Evolutionary conservation across 2,113 vertebrate species (phyloP), one percentile per base, ranked within the genome.

Genomic region (Rhagologus leucostigma): DNA sequence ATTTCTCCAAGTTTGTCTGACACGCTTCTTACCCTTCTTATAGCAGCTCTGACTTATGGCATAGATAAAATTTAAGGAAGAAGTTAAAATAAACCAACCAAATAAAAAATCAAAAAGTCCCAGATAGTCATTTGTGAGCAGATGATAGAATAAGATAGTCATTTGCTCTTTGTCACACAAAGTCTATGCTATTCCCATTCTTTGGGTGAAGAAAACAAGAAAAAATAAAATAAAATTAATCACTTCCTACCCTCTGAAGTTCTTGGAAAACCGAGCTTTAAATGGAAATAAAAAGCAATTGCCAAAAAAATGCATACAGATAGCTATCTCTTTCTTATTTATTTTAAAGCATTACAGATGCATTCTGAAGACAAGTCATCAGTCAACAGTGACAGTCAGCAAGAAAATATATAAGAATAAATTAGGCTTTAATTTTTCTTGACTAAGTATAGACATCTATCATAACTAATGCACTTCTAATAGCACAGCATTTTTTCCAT

Each of bases 401-500:
- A 93, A 78, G 84, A 97, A 98, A 98, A 96, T 92, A 93, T 87
- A 65, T 96, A 98, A 95, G 91, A 97, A 98, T 95, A 97, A 98
- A 97, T 95, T 95, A 93, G 26, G 64, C 53, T 97, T 98, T 98
- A 98, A 97, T 97, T 97, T 98, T 97, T 98, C 97, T 96, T 96
- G 83, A 97, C 94, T 98, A 97, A 98, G 76, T 97, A 95, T 92
- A 98, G 95, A 96, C 94, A 97, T 98, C 93, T 97, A 98, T 98
- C 96, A 97, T 96, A 97, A 97, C 96, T 96, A 97, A 97, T 96
- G 74, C 81, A 86, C 91, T 96, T 97, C 93, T 95, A 96, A 97
- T 97, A 96, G 73, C 70, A 42, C 55, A 93, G 71, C 59, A 83
- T 64, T 91, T 94, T 92, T 96, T 79, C 59, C 56, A 56, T 93